Evolutionary conservation across 2,113 vertebrate species (phyloP).

Genomic region (Pollimyrus isidori): DNA sequence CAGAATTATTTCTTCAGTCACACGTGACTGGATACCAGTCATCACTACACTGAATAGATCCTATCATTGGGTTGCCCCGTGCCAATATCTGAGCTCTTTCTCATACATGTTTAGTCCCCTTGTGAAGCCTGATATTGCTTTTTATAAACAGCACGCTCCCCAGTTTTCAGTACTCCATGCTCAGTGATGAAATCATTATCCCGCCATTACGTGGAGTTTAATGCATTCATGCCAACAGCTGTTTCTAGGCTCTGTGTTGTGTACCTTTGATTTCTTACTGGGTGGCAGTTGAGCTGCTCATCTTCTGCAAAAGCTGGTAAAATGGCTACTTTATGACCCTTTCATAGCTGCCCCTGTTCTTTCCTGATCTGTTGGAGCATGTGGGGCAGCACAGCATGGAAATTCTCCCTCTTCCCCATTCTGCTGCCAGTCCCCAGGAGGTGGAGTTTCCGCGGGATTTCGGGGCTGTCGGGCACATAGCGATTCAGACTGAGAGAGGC

Average conservation of each 20-base stretch:
- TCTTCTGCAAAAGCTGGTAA: background rate
- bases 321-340: background rate
- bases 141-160: background rate
- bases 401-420: background rate
- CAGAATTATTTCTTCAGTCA: slow-evolving; percentile 10
- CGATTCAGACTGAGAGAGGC: background rate
- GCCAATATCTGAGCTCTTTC: background rate
- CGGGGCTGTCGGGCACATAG: background rate
- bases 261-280: background rate
- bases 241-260: background rate
- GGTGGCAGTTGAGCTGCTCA: background rate
- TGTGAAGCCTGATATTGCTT: background rate
- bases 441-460: background rate
- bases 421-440: background rate
- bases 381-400: background rate
- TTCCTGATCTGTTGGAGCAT: background rate
- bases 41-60: background rate
- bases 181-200: background rate
- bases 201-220: background rate
- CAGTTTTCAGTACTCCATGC: background rate
- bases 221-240: background rate
- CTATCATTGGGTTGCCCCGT: background rate
- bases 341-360: background rate
- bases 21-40: background rate
- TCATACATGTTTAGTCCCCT: background rate